These are phyloP conservation scores for Catalaphyllia jardinei DNA, from an alignment of 64 coral and sea anemone species.

Conservation along the genomic window DNA sequence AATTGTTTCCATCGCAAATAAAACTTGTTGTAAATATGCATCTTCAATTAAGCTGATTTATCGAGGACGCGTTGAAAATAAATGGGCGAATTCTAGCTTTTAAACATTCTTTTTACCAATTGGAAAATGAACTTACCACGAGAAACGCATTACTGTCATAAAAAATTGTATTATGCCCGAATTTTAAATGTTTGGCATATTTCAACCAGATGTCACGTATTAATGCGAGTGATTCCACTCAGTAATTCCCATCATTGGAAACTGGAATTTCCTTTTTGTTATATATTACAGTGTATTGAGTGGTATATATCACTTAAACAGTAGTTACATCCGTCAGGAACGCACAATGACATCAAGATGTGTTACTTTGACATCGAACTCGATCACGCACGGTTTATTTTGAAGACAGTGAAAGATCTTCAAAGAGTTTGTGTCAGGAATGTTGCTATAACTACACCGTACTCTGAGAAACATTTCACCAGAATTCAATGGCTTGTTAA, in stretches of 20 bases:
- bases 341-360: not conserved
- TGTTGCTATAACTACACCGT: not conserved
- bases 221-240: not conserved
- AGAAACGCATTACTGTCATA: not conserved
- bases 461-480: not conserved
- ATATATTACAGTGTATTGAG: not conserved
- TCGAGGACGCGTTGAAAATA: too few species aligned
- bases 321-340: not conserved
- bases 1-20: not conserved
- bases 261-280: not conserved
- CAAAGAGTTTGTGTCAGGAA: not conserved
- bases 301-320: not conserved
- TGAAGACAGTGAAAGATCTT: not conserved
- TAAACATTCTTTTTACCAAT: not conserved
- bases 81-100: too few species aligned
- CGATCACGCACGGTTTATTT: not conserved
- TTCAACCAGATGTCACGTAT: not conserved
- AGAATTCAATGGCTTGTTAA: conserved; percentile 10
- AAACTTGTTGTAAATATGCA: conserved; percentile 25
- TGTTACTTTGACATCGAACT: not conserved
- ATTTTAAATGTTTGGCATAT: not conserved
- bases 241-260: not conserved
- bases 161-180: not conserved
- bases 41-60: too few species aligned
- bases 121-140: too few species aligned